Evolutionary conservation across 2,113 vertebrate species (phyloP).

Genomic region (Aptenodytes patagonicus): DNA sequence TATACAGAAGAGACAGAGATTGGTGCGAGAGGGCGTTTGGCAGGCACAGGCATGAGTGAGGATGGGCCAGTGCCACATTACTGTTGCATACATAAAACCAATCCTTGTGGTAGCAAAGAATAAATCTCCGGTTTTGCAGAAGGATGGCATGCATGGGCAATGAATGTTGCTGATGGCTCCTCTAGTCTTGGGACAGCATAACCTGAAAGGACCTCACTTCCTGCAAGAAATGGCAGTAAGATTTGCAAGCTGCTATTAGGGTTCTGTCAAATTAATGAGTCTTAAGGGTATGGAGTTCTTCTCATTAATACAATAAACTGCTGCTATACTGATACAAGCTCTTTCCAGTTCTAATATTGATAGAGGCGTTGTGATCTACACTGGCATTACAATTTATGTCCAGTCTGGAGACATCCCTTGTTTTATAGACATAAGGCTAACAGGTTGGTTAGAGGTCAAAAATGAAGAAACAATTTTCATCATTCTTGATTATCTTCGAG

Average conservation of each 20-base stretch:
- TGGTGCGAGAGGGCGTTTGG: neutral
- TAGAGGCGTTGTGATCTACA: constrained; percentile 45
- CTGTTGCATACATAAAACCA: neutral
- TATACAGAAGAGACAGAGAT: neutral
- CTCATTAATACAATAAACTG: constrained; percentile 47
- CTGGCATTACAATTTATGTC: constrained; percentile 56
- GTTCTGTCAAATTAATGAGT: constrained; percentile 51
- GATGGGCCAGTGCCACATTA: neutral
- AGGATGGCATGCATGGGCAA: neutral
- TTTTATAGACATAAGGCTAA: constrained; percentile 64
- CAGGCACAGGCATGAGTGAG: neutral
- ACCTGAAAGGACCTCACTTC: neutral
- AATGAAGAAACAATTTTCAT: constrained; percentile 71
- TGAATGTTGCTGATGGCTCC: neutral
- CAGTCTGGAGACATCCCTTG: constrained; percentile 41
- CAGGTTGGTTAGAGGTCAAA: constrained; percentile 69
- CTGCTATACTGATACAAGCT: constrained; percentile 7
- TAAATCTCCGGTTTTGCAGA: neutral
- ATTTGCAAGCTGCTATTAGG: constrained; percentile 27
- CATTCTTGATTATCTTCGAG: constrained; percentile 70
- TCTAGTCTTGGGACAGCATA: neutral
- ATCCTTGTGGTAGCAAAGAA: neutral
- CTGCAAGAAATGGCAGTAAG: neutral
- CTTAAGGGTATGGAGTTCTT: constrained; percentile 15
- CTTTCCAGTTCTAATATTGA: constrained; percentile 63